Percentiles rank a stretch among this genome's conserved stretches.
Conservation (phyloP, 2,113 vertebrate genomes). For the Scatophagus argus region DNA sequence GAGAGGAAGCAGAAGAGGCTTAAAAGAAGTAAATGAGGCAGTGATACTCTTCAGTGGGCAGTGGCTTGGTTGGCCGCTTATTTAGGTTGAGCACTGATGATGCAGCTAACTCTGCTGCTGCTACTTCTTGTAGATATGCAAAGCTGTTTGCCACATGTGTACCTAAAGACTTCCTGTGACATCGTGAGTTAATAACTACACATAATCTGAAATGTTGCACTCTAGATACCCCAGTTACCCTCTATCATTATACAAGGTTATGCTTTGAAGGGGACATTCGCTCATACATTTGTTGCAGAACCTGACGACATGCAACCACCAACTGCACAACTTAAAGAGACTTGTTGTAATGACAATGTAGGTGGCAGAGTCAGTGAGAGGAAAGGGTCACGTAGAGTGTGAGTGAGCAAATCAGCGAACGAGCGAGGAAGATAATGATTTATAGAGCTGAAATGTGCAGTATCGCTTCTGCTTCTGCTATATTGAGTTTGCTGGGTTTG, state of each 20-base stretch:
- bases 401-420: conserved; percentile 12
- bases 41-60: conserved; percentile 20
- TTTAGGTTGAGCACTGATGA: conserved; percentile 20
- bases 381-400: conserved; percentile 28
- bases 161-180: not conserved
- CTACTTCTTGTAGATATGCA: conserved; percentile 5
- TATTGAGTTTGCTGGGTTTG: not conserved
- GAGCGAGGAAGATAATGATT: not conserved
- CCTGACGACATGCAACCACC: conserved; percentile 2
- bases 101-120: conserved; percentile 14
- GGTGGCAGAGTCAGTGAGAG: conserved; percentile 3
- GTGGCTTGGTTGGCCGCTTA: conserved; percentile 21
- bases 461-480: conserved; percentile 5
- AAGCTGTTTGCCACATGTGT: not conserved
- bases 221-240: not conserved
- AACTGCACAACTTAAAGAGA: conserved; percentile 9
- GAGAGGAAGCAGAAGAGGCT: conserved; percentile 20
- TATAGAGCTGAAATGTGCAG: conserved; percentile 21
- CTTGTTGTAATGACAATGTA: conserved; percentile 3
- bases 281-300: conserved; percentile 17
- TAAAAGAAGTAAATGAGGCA: conserved; percentile 8
- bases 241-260: not conserved
- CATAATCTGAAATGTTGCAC: conserved; percentile 1
- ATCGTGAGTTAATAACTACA: not conserved
- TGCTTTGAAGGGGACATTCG: not conserved